Conservation (phyloP, 2,797 vertebrate species). For the Hydrolagus colliei region DNA sequence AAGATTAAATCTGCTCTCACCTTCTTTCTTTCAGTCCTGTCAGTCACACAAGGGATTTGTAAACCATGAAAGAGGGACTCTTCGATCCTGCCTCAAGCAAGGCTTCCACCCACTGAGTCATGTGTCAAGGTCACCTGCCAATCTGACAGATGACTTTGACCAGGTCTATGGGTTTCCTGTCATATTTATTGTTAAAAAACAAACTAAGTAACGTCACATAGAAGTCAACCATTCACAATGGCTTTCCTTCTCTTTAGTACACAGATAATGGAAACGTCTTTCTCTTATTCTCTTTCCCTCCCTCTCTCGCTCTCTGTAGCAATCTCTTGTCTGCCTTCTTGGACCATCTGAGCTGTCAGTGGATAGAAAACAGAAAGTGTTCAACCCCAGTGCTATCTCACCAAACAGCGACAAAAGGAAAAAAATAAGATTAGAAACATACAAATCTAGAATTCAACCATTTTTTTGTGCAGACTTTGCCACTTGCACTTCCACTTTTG, state of each 20-base stretch:
- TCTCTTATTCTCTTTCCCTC: background rate
- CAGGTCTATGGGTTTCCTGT: background rate
- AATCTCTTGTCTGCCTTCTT: background rate
- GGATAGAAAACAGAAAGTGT: background rate
- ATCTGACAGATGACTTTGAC: constrained; percentile 8
- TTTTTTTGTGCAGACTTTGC: background rate
- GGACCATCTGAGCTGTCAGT: background rate
- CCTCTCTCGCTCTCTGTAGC: too few species aligned
- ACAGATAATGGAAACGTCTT: background rate
- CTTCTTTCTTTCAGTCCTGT: constrained; percentile 25
- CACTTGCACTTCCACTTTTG: too few species aligned
- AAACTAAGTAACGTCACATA: background rate
- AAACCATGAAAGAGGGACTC: constrained; percentile 19
- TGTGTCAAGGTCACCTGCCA: constrained; percentile 33
- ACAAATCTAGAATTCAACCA: too few species aligned
- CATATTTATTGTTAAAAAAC: background rate
- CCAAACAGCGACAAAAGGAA: background rate
- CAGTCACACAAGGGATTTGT: background rate
- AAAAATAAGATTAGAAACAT: background rate
- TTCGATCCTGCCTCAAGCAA: constrained; percentile 11
- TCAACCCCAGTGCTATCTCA: background rate
- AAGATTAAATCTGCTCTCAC: constrained; percentile 27
- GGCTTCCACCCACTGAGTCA: background rate
- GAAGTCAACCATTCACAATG: too few species aligned
- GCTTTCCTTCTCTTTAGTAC: background rate